A percentile compares a stretch with the other conserved stretches of the same genome.
Evolutionary conservation across 1,140 invertebrate genomes (phyloP).

Genomic region (Penaeus japonicus): DNA sequence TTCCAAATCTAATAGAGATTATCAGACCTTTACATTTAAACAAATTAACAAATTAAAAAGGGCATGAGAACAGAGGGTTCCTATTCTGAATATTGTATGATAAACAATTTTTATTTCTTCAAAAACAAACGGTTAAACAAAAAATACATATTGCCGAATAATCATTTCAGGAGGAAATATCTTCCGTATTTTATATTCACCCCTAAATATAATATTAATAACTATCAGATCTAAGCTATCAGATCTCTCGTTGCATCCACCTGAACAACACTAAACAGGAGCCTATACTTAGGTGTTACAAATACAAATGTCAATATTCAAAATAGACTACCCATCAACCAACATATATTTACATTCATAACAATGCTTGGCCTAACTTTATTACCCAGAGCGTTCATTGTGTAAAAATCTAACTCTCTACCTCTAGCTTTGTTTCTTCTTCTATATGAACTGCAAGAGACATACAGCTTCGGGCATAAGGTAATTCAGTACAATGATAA

Average conservation of each 20-base stretch:
- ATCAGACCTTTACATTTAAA: no score
- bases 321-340: conserved; percentile 58
- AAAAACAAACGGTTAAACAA: neutral
- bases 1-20: no score
- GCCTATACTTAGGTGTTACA: conserved; percentile 36
- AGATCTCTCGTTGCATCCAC: conserved; percentile 37
- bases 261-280: conserved; percentile 50
- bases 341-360: conserved; percentile 54
- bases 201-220: conserved; percentile 27
- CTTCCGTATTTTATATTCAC: neutral
- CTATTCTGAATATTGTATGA: neutral
- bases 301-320: conserved; percentile 57
- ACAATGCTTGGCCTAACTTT: conserved; percentile 52
- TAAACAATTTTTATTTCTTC: neutral
- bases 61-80: no score
- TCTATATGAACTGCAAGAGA: conserved; percentile 29
- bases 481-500: neutral
- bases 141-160: neutral
- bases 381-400: conserved; percentile 34
- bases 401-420: conserved; percentile 31
- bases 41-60: no score
- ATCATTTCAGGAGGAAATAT: neutral
- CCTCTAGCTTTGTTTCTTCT: conserved; percentile 2
- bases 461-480: conserved; percentile 4
- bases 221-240: conserved; percentile 46